Evolutionary conservation across 2,797 vertebrate species (phyloP).

Genomic region (Danionella dracula): DNA sequence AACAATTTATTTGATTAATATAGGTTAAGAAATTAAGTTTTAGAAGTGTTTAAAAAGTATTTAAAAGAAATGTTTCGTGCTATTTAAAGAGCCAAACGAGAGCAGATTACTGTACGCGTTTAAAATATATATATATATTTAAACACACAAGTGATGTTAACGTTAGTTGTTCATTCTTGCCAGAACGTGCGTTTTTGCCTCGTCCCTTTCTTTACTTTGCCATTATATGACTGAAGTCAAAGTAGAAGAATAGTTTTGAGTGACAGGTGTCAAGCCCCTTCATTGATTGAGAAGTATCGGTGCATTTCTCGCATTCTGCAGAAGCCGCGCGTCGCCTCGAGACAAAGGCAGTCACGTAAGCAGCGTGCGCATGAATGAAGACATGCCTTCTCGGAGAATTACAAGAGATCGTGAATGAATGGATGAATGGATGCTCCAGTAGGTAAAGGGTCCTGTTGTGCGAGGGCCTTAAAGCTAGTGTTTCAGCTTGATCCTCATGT

Average conservation of each 20-base stretch:
- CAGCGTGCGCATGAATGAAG: background rate
- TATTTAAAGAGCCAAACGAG: background rate
- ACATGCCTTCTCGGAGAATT: background rate
- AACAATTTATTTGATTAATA: too few relatives aligned
- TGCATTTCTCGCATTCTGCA: conserved; percentile 23
- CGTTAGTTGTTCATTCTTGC: background rate
- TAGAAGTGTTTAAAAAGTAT: too few relatives aligned
- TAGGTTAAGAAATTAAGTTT: too few relatives aligned
- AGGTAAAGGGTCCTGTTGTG: background rate
- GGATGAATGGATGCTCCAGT: background rate
- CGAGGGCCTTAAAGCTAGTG: background rate
- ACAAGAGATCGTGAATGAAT: background rate
- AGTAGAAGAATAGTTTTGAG: background rate
- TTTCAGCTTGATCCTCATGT: background rate
- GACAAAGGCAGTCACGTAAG: conserved; percentile 1
- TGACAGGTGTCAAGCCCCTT: conserved; percentile 14
- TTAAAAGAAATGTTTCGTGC: too few relatives aligned
- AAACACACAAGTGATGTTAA: too few relatives aligned
- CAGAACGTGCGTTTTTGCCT: background rate
- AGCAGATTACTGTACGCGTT: too few relatives aligned
- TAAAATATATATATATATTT: too few relatives aligned
- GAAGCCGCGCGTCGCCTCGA: background rate
- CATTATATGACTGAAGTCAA: background rate
- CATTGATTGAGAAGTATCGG: conserved; percentile 23
- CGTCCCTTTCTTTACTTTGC: background rate